phyloP scores from a whole-genome alignment of 2,888 invertebrate genomes.

The Cyclophora albipunctata region DNA sequence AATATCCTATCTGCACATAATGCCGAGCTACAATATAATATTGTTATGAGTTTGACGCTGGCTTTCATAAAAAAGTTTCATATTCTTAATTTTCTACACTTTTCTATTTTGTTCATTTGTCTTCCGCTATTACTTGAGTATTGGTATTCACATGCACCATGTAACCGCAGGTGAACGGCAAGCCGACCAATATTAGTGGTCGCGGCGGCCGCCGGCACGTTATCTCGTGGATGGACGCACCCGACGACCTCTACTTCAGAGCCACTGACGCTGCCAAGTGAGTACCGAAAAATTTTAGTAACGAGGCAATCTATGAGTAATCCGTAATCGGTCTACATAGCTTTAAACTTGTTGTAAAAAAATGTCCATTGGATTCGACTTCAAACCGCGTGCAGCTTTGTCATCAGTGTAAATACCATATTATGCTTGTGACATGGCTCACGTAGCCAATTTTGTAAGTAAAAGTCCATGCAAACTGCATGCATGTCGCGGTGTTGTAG shows the following conservation, averaged over 20 bases:
- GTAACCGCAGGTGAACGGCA: conserved; percentile 80
- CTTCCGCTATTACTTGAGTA: not conserved
- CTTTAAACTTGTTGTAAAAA: too few species aligned
- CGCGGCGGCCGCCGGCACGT: conserved; percentile 91
- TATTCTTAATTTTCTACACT: not conserved
- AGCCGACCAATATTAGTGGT: conserved; percentile 87
- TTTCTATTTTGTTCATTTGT: not conserved
- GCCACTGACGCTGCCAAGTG: conserved; percentile 94
- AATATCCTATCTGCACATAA: not conserved
- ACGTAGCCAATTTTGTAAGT: too few species aligned
- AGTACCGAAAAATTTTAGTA: too few species aligned
- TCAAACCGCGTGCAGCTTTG: too few species aligned
- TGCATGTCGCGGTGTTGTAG: too few species aligned
- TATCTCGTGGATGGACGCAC: conserved; percentile 98
- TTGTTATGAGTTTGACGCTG: too few species aligned
- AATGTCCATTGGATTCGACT: too few species aligned
- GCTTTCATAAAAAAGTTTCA: not conserved
- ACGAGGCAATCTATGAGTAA: too few species aligned
- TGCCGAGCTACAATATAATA: too few species aligned
- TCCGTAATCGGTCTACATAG: not conserved
- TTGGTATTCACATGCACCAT: not conserved
- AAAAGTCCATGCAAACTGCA: too few species aligned
- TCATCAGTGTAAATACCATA: too few species aligned
- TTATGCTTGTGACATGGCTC: not conserved
- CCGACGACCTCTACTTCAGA: conserved; percentile 96